Evolutionary conservation across 2,113 vertebrate species (phyloP), one percentile per base, ranked within the genome.

Genomic region (Neolamprologus longior): DNA sequence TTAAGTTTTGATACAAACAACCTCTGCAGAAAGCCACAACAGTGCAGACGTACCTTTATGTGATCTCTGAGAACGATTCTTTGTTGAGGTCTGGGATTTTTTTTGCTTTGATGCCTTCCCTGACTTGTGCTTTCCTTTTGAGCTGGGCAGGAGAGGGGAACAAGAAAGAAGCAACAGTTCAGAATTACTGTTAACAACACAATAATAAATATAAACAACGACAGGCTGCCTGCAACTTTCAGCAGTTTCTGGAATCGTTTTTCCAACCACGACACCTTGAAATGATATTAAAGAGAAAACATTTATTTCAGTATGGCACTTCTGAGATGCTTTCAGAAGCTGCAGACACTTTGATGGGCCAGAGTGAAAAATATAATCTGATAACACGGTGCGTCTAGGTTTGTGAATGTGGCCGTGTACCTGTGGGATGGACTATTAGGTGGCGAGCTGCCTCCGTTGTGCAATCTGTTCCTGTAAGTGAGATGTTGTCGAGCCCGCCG

Each of bases 71-170:
- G 97, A 97, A 82, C 94, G 96, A 80, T 94, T 98, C 93, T 96
- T 97, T 37, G 96, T 94, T 93, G 97, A 95, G 94, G 97, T 96
- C 93, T 96, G 91, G 95, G 97, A 96, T 95, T 96, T 96, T 97
- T 97, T 98, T 83, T 93, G 94, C 96, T 97, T 98, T 86, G 96
- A 96, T 83, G 95, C 95, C 95, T 97, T 99, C 91, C 96, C 95
- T 94, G 97, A 97, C 92, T 98, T 98, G 93, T 98, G 97, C 93
- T 98, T 98, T 89, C 97, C 97, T 97, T 98, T 99, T 15, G 97
- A 97, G 88, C 98, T 99, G 86, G 26, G 96, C 66, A 89, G 45
- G 2, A 19, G 68, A 42, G 37, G 13, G 66, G 66, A 88, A 73
- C 8, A 89, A 76, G 52, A 54, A 86, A 26, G 10, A 63, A 13